phyloP scores from a whole-genome alignment of 2,888 invertebrate species.

The Brachypalpus laphriformis region DNA sequence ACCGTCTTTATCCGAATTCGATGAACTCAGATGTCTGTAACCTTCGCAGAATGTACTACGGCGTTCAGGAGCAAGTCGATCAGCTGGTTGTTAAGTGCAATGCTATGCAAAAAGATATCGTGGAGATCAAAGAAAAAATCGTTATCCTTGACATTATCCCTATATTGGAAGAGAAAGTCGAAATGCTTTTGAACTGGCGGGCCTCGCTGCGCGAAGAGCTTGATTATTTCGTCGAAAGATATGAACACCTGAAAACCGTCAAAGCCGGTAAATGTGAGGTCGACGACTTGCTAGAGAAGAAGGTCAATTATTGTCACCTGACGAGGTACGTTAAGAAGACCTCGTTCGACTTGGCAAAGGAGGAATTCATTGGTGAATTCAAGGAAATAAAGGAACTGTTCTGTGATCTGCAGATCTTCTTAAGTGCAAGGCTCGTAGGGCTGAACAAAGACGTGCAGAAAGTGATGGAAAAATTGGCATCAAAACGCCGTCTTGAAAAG shows the following conservation, averaged over 20 bases:
- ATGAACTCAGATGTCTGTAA: slow-evolving; percentile 32
- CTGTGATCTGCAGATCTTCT: slow-evolving; percentile 34
- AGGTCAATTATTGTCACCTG: slow-evolving; percentile 46
- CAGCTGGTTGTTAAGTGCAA: slow-evolving; percentile 2
- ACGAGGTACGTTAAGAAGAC: slow-evolving; percentile 11
- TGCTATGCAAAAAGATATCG: neutral
- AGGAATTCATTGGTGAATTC: slow-evolving; percentile 22
- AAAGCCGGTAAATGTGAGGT: slow-evolving; percentile 45
- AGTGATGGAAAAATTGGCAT: slow-evolving; percentile 3
- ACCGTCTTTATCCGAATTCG: slow-evolving; percentile 12
- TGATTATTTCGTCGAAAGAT: slow-evolving; percentile 20
- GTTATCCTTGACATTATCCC: neutral
- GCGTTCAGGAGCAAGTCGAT: slow-evolving; percentile 31
- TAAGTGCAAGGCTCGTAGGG: slow-evolving; percentile 20
- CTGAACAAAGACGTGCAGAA: slow-evolving; percentile 43
- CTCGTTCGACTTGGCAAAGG: neutral
- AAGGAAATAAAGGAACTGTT: slow-evolving; percentile 32
- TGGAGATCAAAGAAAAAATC: neutral
- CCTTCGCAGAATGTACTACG: slow-evolving; percentile 24
- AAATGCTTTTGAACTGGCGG: slow-evolving; percentile 32
- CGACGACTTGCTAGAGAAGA: slow-evolving; percentile 6
- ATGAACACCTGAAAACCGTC: slow-evolving; percentile 44
- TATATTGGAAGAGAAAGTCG: neutral
- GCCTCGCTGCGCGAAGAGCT: slow-evolving; percentile 34
- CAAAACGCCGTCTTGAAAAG: slow-evolving; percentile 40